Evolutionary conservation across 2,797 vertebrate species (phyloP).

Genomic region (Gymnothorax reevesii): DNA sequence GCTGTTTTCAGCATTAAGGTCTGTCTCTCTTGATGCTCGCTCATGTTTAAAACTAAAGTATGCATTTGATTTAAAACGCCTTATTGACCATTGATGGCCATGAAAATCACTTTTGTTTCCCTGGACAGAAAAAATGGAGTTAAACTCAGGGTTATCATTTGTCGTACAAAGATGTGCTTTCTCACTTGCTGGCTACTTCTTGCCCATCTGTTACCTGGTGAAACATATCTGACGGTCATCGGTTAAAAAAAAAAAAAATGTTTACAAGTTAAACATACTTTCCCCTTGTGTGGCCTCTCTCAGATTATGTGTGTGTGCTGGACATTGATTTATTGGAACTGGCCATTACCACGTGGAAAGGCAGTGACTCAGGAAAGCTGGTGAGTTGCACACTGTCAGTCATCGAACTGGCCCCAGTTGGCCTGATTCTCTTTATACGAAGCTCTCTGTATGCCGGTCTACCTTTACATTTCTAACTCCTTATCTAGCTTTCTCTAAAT

Average conservation of each 20-base stretch:
- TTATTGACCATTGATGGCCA: not conserved
- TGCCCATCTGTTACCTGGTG: too few relatives aligned
- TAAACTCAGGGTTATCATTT: too few relatives aligned
- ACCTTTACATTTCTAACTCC: not conserved
- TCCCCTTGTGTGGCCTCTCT: not conserved
- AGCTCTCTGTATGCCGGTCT: not conserved
- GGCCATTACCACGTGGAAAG: constrained; percentile 93
- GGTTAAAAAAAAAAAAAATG: too few relatives aligned
- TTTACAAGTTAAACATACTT: too few relatives aligned
- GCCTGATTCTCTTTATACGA: not conserved
- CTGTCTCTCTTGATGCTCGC: not conserved
- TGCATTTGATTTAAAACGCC: not conserved
- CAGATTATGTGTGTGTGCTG: constrained; percentile 90
- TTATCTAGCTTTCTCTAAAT: not conserved
- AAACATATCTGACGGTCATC: too few relatives aligned
- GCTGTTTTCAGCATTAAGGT: not conserved
- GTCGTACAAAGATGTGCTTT: too few relatives aligned
- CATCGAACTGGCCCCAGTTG: not conserved
- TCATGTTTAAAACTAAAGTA: not conserved
- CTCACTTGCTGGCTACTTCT: too few relatives aligned
- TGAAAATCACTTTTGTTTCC: not conserved
- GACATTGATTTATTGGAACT: constrained; percentile 90
- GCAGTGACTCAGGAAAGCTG: constrained; percentile 76
- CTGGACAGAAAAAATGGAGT: too few relatives aligned
- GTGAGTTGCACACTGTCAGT: constrained; percentile 58